Conservation (phyloP, 2,797 vertebrate species). For the Sebastes variabilis region DNA sequence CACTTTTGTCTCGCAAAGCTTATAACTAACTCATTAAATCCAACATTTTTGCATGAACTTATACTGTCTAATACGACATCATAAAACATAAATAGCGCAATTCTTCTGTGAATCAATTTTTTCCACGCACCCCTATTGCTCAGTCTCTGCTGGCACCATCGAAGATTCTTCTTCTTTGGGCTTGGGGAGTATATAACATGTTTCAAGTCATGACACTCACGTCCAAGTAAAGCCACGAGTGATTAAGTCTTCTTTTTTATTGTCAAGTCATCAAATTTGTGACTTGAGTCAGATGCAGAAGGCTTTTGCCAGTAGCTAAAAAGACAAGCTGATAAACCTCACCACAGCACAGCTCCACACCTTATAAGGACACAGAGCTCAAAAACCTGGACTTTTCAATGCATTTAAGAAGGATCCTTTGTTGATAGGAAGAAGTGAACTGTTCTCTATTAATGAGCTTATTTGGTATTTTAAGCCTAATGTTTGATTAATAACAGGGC, state of each 20-base stretch:
- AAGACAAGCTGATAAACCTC: conserved; percentile 34
- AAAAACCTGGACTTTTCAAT: conserved; percentile 13
- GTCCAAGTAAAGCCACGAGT: conserved; percentile 14
- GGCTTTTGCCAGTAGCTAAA: conserved; percentile 25
- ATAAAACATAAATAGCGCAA: no score
- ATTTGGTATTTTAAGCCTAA: conserved; percentile 38
- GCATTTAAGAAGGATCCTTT: conserved; percentile 20
- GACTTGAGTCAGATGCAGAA: neutral
- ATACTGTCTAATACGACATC: no score
- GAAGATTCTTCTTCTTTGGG: conserved; percentile 14
- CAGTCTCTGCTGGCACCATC: neutral
- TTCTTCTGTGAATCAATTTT: neutral
- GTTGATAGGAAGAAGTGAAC: conserved; percentile 2
- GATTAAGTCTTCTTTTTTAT: neutral
- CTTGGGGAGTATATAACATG: neutral
- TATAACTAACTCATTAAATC: neutral
- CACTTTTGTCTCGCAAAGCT: neutral
- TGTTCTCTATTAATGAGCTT: conserved; percentile 3
- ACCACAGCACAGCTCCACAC: conserved; percentile 23
- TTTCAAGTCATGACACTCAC: conserved; percentile 12
- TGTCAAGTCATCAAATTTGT: conserved; percentile 18
- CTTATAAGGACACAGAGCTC: conserved; percentile 51
- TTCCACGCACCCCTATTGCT: neutral
- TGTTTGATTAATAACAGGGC: conserved; percentile 26
- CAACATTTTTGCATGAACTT: neutral